Evolutionary conservation across 92 coral and sea anemone genomes (phyloP).

Genomic region (Porites evermanni): DNA sequence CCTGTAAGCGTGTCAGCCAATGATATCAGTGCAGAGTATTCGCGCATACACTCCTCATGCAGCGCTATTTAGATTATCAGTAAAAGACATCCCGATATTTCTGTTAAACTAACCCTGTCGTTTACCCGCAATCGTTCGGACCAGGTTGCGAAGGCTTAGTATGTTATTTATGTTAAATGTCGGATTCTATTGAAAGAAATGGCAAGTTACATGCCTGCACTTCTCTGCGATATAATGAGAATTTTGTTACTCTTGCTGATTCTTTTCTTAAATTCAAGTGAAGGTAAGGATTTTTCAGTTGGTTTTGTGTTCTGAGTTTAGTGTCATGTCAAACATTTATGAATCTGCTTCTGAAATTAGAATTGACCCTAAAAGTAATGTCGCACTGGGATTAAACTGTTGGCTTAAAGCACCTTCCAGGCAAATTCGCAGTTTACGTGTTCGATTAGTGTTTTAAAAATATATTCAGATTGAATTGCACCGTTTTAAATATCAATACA

Average conservation of each 20-base stretch:
- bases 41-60: neutral
- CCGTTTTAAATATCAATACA: neutral
- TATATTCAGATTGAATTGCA: no score
- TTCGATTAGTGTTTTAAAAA: no score
- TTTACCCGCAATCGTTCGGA: neutral
- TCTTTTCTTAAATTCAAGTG: constrained; percentile 20
- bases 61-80: neutral
- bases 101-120: no score
- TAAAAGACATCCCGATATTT: neutral
- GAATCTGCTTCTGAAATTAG: neutral
- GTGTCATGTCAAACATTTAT: neutral
- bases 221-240: neutral
- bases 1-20: constrained; percentile 37
- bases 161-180: neutral
- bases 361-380: neutral
- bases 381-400: neutral
- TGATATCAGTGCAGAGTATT: neutral
- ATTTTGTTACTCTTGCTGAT: neutral
- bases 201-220: neutral
- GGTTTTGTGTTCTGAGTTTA: neutral
- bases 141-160: neutral
- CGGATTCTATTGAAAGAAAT: neutral
- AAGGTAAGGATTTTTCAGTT: constrained; percentile 3
- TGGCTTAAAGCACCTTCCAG: neutral
- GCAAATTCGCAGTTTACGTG: neutral